These are phyloP conservation scores for Stictonetta naevosa DNA, from an alignment of 2,113 vertebrate genomes.

Conservation along the genomic window DNA sequence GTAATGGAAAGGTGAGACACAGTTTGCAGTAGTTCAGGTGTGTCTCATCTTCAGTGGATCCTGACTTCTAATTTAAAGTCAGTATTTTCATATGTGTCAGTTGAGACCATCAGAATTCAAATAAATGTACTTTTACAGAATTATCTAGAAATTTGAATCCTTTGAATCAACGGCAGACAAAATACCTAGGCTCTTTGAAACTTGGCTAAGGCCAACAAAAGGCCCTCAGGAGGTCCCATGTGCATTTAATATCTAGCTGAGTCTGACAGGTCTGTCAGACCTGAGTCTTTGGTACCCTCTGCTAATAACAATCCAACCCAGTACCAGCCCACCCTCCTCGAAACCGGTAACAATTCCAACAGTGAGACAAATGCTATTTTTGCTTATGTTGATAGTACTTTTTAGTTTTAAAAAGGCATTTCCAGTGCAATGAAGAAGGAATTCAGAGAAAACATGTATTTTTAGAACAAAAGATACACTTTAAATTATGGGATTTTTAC, in stretches of 20 bases:
- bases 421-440: neutral
- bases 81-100: neutral
- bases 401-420: neutral
- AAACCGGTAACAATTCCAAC: neutral
- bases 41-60: neutral
- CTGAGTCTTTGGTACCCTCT: neutral
- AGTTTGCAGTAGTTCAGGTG: neutral
- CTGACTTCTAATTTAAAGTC: neutral
- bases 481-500: neutral
- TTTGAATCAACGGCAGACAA: neutral
- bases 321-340: neutral
- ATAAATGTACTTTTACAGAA: neutral
- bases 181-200: neutral
- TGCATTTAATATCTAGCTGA: neutral
- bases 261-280: neutral
- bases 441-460: neutral
- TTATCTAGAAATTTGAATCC: neutral
- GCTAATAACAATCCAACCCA: neutral
- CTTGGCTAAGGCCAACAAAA: neutral
- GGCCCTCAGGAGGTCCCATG: neutral
- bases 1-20: neutral
- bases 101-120: neutral
- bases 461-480: neutral
- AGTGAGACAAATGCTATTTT: neutral
- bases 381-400: neutral